These are phyloP conservation scores for Chiridota heheva DNA, from an alignment of 35 echinoderm and acorn worm species.

Conservation along the genomic window DNA sequence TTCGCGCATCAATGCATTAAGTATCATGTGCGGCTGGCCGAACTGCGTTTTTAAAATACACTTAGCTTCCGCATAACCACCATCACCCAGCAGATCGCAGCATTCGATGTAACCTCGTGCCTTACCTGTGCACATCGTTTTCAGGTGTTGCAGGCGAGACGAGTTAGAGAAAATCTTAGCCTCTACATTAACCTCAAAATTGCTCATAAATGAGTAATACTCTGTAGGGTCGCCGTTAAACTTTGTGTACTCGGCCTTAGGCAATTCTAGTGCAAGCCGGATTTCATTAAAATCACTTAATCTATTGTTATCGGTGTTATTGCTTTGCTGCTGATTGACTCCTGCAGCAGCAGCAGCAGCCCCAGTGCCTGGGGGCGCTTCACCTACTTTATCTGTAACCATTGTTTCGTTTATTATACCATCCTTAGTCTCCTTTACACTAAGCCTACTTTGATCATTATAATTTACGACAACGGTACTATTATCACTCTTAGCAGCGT, in stretches of 20 bases:
- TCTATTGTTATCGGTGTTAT: too few relatives aligned
- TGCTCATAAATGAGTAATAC: constrained; percentile 21
- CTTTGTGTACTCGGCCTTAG: background rate
- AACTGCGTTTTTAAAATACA: constrained; percentile 10
- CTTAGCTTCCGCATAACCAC: constrained; percentile 13
- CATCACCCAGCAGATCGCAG: constrained; percentile 37
- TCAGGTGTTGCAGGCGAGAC: constrained; percentile 23
- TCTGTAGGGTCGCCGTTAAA: constrained; percentile 2
- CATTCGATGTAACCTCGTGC: constrained; percentile 26
- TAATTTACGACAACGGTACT: too few relatives aligned
- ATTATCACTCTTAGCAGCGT: too few relatives aligned
- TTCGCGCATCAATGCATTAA: constrained; percentile 24
- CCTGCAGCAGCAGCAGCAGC: too few relatives aligned
- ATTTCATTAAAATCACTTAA: background rate
- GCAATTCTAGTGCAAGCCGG: constrained; percentile 20
- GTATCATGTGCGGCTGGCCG: constrained; percentile 27
- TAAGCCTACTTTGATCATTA: too few relatives aligned
- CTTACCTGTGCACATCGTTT: constrained; percentile 29
- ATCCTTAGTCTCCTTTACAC: too few relatives aligned
- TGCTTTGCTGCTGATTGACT: too few relatives aligned
- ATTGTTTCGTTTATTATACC: too few relatives aligned
- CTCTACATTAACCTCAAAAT: constrained; percentile 22
- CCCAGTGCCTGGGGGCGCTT: too few relatives aligned
- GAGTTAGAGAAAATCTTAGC: background rate
- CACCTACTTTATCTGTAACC: too few relatives aligned